These are phyloP conservation scores for Trialeurodes vaporariorum DNA, from an alignment of 1,140 invertebrate genomes.

Conservation along the genomic window DNA sequence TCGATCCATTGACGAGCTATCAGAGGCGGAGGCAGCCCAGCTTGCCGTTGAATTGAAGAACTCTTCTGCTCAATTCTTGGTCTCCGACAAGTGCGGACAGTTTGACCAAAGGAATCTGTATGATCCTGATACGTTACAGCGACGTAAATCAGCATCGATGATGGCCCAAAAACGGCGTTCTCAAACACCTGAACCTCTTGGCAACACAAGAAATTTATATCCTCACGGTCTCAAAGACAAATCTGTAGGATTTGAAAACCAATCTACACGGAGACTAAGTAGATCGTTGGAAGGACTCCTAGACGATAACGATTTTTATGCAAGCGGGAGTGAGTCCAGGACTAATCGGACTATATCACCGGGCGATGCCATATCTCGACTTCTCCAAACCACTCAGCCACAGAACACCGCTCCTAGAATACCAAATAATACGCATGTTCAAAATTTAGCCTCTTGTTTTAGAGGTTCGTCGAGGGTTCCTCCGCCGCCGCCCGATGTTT, in stretches of 20 bases:
- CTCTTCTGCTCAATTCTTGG: constrained; percentile 51
- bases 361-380: constrained; percentile 22
- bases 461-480: constrained; percentile 11
- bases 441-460: constrained; percentile 12
- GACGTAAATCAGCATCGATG: constrained; percentile 37
- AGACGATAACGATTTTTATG: constrained; percentile 39
- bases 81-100: constrained; percentile 48
- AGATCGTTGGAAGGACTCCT: constrained; percentile 51
- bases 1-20: constrained; percentile 25
- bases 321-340: constrained; percentile 23
- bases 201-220: constrained; percentile 40
- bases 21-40: constrained; percentile 39
- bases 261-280: constrained; percentile 29
- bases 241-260: constrained; percentile 16
- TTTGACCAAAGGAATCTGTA: constrained; percentile 67
- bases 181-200: constrained; percentile 25
- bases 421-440: constrained; percentile 27
- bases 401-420: constrained; percentile 10
- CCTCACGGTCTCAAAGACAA: constrained; percentile 37
- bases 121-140: constrained; percentile 49
- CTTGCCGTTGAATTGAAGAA: constrained; percentile 49
- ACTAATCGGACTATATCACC: constrained; percentile 18
- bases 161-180: constrained; percentile 22
- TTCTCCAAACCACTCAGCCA: constrained; percentile 22
- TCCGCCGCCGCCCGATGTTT: constrained; percentile 44